Evolutionary conservation across 2,113 vertebrate species (phyloP), one percentile per base, ranked within the genome.

Genomic region (Reinhardtius hippoglossoides): DNA sequence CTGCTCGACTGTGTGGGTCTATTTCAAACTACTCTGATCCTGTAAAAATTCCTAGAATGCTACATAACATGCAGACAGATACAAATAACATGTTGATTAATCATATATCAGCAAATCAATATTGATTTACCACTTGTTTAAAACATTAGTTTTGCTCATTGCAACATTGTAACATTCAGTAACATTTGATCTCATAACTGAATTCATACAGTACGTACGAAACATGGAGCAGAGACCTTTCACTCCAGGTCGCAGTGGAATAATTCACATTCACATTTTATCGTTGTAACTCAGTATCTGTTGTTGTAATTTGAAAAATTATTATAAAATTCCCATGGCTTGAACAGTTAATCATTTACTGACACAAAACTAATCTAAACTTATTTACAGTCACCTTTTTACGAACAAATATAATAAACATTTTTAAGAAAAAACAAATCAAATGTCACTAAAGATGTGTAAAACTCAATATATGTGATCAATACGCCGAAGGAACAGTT

Each of bases 1-100:
- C 93, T 96, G 93, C 95, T 94, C 86, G 92, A 94, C 94, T 96
- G 94, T 96, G 94, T 92, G 92, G 94, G 95, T 94, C 68, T 74
- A 94, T 93, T 95, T 96, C 91, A 92, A 95, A 95, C 94, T 95
- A 94, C 94, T 94, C 94, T 93, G 93, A 94, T 75, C 78, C 71
- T 71, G 67, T 54, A 44, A 76, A 84, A 76, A 63, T 83, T 82
- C 68, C 61, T 40, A 69, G 27, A 60, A 58, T 0, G 24, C 74
- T 20, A 62, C 27, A 37, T 37, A 54, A 55, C 56, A 55, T 60
- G 42, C 58, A 10, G n/a, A 54, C 10, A 21, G 16, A 56, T 23
- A 67, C 54, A 66, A 61, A 71, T 59, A 72, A 58, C 59, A 63
- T 60, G 16, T 37, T 78, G 31, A 73, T 63, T 44, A 55, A 12